These are phyloP conservation scores for Carposina sasakii DNA, from an alignment of 1,140 invertebrate species.

Conservation along the genomic window DNA sequence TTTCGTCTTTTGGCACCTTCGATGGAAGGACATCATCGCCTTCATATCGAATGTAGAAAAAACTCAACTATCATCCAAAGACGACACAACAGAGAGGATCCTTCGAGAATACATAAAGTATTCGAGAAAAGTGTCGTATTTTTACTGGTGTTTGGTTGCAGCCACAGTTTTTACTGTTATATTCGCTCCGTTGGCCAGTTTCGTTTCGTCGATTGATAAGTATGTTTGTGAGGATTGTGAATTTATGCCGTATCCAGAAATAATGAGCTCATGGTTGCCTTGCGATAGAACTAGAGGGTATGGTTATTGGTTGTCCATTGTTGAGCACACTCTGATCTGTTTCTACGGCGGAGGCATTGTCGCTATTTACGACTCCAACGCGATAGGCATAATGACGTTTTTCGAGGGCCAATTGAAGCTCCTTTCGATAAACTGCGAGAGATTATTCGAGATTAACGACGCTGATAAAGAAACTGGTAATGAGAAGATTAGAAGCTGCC, in stretches of 20 bases:
- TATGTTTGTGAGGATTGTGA: constrained; percentile 31
- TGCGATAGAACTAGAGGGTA: constrained; percentile 36
- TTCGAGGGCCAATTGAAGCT: constrained; percentile 50
- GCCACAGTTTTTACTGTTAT: constrained; percentile 49
- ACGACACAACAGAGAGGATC: constrained; percentile 21
- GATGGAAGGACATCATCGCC: constrained; percentile 41
- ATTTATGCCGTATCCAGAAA: constrained; percentile 42
- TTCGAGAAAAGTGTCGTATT: constrained; percentile 45
- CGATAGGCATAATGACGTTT: constrained; percentile 51
- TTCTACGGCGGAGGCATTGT: constrained; percentile 51
- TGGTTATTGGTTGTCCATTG: constrained; percentile 35
- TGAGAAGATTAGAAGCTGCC: constrained; percentile 22
- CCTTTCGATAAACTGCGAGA: constrained; percentile 38
- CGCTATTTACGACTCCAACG: constrained; percentile 49
- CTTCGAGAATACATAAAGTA: constrained; percentile 43
- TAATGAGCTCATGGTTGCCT: constrained; percentile 32
- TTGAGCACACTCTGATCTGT: constrained; percentile 40
- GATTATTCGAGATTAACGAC: constrained; percentile 41
- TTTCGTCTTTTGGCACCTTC: constrained; percentile 44
- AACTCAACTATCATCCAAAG: constrained; percentile 30
- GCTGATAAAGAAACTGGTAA: constrained; percentile 21
- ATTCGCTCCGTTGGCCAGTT: constrained; percentile 42
- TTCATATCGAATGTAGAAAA: constrained; percentile 42
- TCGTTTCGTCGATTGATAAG: constrained; percentile 29
- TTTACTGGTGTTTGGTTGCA: constrained; percentile 45